phyloP scores from a whole-genome alignment of 2,113 vertebrate species.

The Lagopus muta region DNA sequence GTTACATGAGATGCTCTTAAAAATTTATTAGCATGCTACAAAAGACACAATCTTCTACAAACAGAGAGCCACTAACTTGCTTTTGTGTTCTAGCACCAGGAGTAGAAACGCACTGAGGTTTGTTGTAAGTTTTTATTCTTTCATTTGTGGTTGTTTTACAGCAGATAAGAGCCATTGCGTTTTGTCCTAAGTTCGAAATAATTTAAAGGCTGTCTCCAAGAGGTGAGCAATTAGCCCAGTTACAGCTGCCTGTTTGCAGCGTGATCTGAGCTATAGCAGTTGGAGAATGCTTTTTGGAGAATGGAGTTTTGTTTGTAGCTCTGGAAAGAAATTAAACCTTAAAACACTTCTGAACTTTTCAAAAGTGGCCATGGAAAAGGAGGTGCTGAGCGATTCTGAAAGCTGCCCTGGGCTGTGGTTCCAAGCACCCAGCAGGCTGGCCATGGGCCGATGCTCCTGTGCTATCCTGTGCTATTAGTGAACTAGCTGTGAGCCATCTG shows the following conservation, averaged over 20 bases:
- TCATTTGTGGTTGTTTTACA: background rate
- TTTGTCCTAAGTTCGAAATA: background rate
- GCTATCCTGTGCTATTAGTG: background rate
- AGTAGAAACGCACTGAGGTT: background rate
- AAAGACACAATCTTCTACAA: background rate
- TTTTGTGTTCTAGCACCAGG: background rate
- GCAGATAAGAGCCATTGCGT: background rate
- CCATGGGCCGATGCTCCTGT: rapidly evolving
- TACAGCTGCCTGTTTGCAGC: background rate
- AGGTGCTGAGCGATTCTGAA: background rate
- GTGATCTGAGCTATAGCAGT: rapidly evolving
- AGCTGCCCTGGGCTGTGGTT: background rate
- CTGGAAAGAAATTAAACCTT: background rate
- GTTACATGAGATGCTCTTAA: background rate
- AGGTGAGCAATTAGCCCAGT: background rate
- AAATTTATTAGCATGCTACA: background rate
- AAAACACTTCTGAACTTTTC: background rate
- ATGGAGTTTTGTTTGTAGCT: background rate
- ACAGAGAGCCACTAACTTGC: background rate
- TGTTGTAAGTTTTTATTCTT: background rate
- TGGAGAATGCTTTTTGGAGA: background rate
- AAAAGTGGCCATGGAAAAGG: background rate
- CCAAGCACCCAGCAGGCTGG: rapidly evolving
- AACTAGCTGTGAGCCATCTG: background rate
- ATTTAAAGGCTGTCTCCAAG: background rate